Conservation (phyloP, 2,797 vertebrate genomes). For the Enoplosus armatus region DNA sequence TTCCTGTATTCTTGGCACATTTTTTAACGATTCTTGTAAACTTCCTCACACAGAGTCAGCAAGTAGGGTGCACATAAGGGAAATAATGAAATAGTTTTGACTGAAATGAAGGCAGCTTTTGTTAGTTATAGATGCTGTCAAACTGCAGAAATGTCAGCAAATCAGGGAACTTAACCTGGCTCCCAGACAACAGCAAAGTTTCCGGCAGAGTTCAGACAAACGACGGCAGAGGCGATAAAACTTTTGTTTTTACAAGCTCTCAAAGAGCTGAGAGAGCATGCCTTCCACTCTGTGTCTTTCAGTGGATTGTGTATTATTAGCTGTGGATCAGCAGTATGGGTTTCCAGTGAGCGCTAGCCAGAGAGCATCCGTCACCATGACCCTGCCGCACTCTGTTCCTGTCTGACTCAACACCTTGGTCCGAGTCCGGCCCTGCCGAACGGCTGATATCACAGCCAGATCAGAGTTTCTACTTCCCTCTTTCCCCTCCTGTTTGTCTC, state of each 20-base stretch:
- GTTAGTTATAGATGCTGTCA: constrained; percentile 27
- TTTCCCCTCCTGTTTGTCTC: constrained; percentile 20
- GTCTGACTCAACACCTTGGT: constrained; percentile 66
- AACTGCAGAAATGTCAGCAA: constrained; percentile 31
- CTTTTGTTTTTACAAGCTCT: constrained; percentile 56
- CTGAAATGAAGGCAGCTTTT: constrained; percentile 22
- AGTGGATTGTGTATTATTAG: constrained; percentile 65
- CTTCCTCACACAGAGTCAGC: constrained; percentile 16
- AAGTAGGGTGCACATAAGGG: not conserved
- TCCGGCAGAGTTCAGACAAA: constrained; percentile 39
- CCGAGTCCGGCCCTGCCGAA: constrained; percentile 51
- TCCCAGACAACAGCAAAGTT: constrained; percentile 21
- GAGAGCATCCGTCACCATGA: constrained; percentile 69
- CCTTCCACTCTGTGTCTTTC: constrained; percentile 39
- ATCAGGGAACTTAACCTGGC: constrained; percentile 31
- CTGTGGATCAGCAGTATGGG: constrained; percentile 67
- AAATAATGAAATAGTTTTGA: constrained; percentile 12
- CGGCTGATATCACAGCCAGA: constrained; percentile 44
- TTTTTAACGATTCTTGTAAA: constrained; percentile 7
- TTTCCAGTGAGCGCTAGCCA: constrained; percentile 58
- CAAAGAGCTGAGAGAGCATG: constrained; percentile 56
- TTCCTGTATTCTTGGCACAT: constrained; percentile 15
- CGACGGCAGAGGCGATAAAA: constrained; percentile 28
- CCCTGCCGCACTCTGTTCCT: constrained; percentile 41
- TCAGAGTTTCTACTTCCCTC: constrained; percentile 16